Conservation (phyloP, 2,797 vertebrate genomes). For the Sebastes nivosus region DNA sequence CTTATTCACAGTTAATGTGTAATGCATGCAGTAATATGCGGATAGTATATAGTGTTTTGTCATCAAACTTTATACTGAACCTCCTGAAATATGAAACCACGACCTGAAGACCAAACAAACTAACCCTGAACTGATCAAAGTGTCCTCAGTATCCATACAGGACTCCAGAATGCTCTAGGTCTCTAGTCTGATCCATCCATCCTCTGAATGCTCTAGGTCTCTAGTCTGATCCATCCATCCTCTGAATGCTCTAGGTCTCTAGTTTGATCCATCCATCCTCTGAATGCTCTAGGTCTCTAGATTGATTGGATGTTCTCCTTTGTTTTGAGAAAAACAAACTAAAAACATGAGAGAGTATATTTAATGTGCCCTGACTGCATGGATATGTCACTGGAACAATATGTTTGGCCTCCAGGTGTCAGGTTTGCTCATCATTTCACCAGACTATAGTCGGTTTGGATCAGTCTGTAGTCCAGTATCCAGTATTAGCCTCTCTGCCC, state of each 20-base stretch:
- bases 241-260: too few species aligned
- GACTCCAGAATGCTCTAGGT: neutral
- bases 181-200: too few species aligned
- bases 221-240: too few species aligned
- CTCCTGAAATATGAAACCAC: neutral
- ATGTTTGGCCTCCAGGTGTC: constrained; percentile 43
- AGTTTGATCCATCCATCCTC: too few species aligned
- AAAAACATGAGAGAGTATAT: neutral
- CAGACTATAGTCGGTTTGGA: neutral
- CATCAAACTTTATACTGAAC: neutral
- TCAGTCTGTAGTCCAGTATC: constrained; percentile 2
- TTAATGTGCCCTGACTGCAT: neutral
- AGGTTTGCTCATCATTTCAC: constrained; percentile 36
- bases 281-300: too few species aligned
- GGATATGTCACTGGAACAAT: neutral
- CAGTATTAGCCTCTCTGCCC: constrained; percentile 24
- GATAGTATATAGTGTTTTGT: neutral
- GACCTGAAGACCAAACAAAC: neutral
- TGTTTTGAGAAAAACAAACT: neutral
- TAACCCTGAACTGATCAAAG: neutral
- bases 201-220: too few species aligned
- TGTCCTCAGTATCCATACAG: neutral
- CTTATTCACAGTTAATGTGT: neutral
- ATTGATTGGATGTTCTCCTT: neutral
- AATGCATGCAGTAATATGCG: neutral